Base-by-base conservation (phyloP, 1,140 invertebrate genomes). In the Ostrea edulis region DNA sequence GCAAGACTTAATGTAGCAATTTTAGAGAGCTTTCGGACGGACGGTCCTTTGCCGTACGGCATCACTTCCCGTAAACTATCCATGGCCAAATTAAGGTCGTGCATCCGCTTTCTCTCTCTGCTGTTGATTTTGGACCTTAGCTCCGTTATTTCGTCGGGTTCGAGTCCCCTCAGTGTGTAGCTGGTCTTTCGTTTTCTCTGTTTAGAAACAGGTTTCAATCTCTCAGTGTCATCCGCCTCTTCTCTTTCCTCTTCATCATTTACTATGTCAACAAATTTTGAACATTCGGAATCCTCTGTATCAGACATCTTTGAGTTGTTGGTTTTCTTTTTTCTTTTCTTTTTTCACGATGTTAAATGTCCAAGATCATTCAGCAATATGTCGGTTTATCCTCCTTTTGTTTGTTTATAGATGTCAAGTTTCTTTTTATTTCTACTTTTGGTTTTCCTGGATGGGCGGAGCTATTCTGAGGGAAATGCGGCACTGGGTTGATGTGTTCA, bases 101-200 rank as follows among this genome's bases (percentile, higher is more conserved):
- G 95, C 95, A 95, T 95, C 55, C 95, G 71, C 88, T 94, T 90
- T 82, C 95, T 85, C 87, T 95, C 95, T 20, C 95, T 62, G n/a
- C 92, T 92, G 89, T 95, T 95, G 29, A 94, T 93, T 77, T 91
- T 90, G 20, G 93, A 62, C 20, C 93, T 51, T 22, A 92, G 25
- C 12, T 91, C 91, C 0, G 88, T 87, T 17, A 91, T 86, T 86
- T 91, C 90, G 0, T 89, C 89, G 0, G 85, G n/a, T 9, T 55
- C 87, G n/a, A 92, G 84, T 17, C 89, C 91, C 17, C 81, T 86
- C 20, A 89, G 25, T n/a, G 86, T 54, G 65, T 88, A 89, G 54
- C 85, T 86, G 7, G 86, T 81, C 52, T 87, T 86, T 22, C 88
- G 25, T 81, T 71, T 89, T 54, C 58, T 55, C 35, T 44, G 35